Evolutionary conservation across 2,797 vertebrate species (phyloP), one percentile per base, ranked within the genome.

Genomic region (Luscinia luscinia): DNA sequence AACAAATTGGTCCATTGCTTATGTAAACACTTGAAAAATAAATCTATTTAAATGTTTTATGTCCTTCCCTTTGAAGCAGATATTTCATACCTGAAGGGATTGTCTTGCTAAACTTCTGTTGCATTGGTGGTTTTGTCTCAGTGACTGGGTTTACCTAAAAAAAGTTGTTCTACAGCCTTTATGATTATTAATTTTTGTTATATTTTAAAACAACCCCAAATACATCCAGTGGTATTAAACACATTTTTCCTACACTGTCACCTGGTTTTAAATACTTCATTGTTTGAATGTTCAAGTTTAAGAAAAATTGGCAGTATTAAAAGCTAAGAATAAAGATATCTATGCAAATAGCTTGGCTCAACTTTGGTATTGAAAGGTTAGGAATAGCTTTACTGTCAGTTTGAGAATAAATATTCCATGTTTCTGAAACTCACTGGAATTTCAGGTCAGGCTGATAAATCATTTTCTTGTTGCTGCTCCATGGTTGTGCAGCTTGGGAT

Each of bases 1-100:
- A 84, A 84, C 24, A 32, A 80, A 48, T 9, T 66, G 67, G 48
- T 94, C 82, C 78, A 36, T 85, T 90, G 90, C 95, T 90, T 82
- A 57, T 87, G 93, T 96, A 87, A 94, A 82, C 83, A 74, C 63
- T 84, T 92, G 64, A 62, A 59, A 84, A 95, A 96, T 91, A 87
- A 94, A 95, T 83, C 91, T 90, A 91, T 83, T 88, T 64, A 70
- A 84, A 70, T 90, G 90, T 61, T 94, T 79, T 78, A 54, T 58
- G 84, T 85, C 92, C 82, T 93, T 80, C 90, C 90, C 94, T 96
- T 83, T 80, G n/a, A 58, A 94, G 67, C 54, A 68, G 15, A 2
- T 88, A 27, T 54, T 84, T 92, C 34, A 1, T 48, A 32, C 15
- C 28, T 62, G 3, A 49, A 34, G 52, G 57, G 57, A n/a, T 57